Percentiles rank a stretch among this genome's conserved stretches.
These are phyloP conservation scores for Brachyistius frenatus DNA, from an alignment of 2,113 vertebrate species.

Conservation along the genomic window DNA sequence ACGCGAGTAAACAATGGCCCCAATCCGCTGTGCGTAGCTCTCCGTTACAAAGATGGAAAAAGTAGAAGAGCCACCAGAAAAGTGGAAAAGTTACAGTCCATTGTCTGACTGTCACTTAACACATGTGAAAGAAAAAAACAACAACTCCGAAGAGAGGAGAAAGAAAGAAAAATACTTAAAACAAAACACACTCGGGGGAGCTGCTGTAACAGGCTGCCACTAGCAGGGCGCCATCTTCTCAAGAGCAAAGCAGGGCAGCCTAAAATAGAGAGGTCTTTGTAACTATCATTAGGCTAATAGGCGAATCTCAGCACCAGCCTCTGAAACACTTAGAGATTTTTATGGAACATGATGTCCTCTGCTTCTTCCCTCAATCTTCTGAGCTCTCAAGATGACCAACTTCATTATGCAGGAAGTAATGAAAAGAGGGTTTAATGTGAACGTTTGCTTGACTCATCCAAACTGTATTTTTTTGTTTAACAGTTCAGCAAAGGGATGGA, in stretches of 20 bases:
- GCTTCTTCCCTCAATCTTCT: not conserved
- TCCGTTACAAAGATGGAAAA: too few relatives aligned
- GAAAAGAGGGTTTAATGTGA: conserved; percentile 2
- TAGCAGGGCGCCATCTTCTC: not conserved
- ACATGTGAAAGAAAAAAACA: too few relatives aligned
- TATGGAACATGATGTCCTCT: conserved; percentile 17
- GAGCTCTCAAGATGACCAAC: conserved; percentile 11
- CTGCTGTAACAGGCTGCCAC: too few relatives aligned
- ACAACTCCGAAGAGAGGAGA: too few relatives aligned
- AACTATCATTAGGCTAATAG: conserved; percentile 23
- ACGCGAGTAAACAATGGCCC: too few relatives aligned
- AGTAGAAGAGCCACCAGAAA: too few relatives aligned
- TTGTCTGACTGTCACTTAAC: too few relatives aligned
- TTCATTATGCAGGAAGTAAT: conserved; percentile 10
- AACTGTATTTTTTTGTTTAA: not conserved
- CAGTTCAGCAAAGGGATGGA: not conserved
- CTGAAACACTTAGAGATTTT: conserved; percentile 20
- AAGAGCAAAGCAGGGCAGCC: not conserved
- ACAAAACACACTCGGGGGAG: too few relatives aligned
- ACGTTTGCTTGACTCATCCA: conserved; percentile 3
- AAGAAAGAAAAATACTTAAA: too few relatives aligned
- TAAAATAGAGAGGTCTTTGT: conserved; percentile 23
- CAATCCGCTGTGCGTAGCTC: too few relatives aligned
- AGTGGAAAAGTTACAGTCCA: too few relatives aligned
- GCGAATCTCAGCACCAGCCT: conserved; percentile 3